Conservation (phyloP, 1,140 invertebrate species). For the Drosophila melanogaster region DNA sequence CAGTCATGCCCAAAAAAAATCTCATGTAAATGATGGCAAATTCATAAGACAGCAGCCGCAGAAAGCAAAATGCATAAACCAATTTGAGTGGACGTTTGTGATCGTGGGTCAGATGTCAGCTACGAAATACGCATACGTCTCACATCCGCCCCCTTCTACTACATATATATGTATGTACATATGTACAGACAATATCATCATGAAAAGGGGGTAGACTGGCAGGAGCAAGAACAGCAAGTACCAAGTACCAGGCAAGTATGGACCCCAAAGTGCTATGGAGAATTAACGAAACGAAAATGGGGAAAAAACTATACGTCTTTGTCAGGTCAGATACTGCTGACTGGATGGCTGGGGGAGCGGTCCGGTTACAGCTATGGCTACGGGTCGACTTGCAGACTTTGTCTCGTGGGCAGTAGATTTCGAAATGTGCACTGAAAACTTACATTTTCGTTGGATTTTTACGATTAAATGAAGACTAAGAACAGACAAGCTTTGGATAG, state of each 20-base stretch:
- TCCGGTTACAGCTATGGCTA: conserved; percentile 9
- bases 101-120: conserved; percentile 69
- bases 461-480: background rate
- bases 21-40: conserved; percentile 45
- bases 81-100: conserved; percentile 38
- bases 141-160: conserved; percentile 45
- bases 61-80: conserved; percentile 40
- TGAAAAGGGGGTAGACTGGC: conserved; percentile 44
- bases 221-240: conserved; percentile 39
- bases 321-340: conserved; percentile 36
- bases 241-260: conserved; percentile 44
- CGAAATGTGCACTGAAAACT: conserved; percentile 43
- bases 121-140: conserved; percentile 22
- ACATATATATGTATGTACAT: background rate
- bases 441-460: too few relatives aligned
- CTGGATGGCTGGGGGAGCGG: conserved; percentile 1
- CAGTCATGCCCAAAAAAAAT: conserved; percentile 26
- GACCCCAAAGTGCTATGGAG: conserved; percentile 67
- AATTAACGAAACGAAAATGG: conserved; percentile 66
- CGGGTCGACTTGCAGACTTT: conserved; percentile 61
- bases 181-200: conserved; percentile 23
- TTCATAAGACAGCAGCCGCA: conserved; percentile 23
- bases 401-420: conserved; percentile 64
- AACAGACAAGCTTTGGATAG: too few relatives aligned
- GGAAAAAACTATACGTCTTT: conserved; percentile 74